These are phyloP conservation scores for Urocyon cinereoargenteus DNA, from an alignment of 2,797 vertebrate species.

Conservation along the genomic window DNA sequence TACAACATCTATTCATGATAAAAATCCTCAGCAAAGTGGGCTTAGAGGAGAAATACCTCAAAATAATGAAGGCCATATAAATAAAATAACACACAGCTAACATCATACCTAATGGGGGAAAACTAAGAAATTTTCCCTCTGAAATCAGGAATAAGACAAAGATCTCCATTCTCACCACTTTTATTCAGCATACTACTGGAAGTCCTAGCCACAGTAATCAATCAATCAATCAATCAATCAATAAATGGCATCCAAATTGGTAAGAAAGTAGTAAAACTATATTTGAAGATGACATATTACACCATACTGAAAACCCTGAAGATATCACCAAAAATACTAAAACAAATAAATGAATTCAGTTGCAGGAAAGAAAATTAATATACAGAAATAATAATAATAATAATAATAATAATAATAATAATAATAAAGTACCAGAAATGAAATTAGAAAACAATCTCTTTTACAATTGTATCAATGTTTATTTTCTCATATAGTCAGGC, in stretches of 20 bases:
- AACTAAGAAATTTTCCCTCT: neutral
- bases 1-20: neutral
- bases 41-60: neutral
- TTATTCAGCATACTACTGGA: neutral
- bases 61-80: neutral
- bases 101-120: neutral
- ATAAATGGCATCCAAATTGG: neutral
- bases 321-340: neutral
- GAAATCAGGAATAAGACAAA: neutral
- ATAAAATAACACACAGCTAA: neutral
- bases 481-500: neutral
- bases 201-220: neutral
- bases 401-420: too few species aligned
- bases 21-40: neutral
- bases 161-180: neutral
- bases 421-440: neutral
- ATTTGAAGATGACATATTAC: neutral
- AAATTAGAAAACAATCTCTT: neutral
- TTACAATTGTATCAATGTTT: neutral
- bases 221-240: neutral
- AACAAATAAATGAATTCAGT: neutral
- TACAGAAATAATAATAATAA: too few species aligned
- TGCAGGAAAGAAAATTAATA: neutral
- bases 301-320: neutral
- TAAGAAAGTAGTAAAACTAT: neutral